Conservation (phyloP, 2,113 vertebrate genomes). For the Fulica atra region DNA sequence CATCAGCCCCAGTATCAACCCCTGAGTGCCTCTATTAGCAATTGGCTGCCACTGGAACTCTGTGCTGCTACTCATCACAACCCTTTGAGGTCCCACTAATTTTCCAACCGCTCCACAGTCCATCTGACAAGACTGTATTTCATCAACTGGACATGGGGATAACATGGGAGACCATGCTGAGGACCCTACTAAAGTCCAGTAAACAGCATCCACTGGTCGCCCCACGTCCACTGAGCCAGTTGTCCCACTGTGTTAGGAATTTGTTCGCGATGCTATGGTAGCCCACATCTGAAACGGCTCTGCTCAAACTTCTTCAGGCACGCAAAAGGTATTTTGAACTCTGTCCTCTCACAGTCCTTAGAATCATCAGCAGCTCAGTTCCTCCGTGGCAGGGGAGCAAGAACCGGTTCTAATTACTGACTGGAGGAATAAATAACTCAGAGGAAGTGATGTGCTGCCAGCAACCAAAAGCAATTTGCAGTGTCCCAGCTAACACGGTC, state of each 20-base stretch:
- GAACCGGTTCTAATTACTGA: slow-evolving; percentile 42
- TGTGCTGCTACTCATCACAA: neutral
- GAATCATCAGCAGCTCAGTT: neutral
- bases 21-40: neutral
- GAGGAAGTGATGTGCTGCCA: slow-evolving; percentile 44
- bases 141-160: neutral
- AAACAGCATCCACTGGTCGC: neutral
- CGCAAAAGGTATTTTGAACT: neutral
- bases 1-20: neutral
- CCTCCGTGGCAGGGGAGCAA: neutral
- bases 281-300: neutral
- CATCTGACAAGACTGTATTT: neutral
- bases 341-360: neutral
- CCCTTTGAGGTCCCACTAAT: neutral
- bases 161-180: neutral
- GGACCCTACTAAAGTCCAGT: neutral
- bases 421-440: slow-evolving; percentile 39
- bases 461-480: slow-evolving; percentile 26
- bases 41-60: neutral
- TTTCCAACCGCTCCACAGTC: neutral
- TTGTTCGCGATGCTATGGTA: fast-evolving
- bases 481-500: neutral
- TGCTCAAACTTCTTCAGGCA: neutral
- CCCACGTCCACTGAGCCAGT: neutral
- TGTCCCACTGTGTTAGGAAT: fast-evolving